Conservation (phyloP, 2,888 invertebrate genomes). For the Tillus elongatus region DNA sequence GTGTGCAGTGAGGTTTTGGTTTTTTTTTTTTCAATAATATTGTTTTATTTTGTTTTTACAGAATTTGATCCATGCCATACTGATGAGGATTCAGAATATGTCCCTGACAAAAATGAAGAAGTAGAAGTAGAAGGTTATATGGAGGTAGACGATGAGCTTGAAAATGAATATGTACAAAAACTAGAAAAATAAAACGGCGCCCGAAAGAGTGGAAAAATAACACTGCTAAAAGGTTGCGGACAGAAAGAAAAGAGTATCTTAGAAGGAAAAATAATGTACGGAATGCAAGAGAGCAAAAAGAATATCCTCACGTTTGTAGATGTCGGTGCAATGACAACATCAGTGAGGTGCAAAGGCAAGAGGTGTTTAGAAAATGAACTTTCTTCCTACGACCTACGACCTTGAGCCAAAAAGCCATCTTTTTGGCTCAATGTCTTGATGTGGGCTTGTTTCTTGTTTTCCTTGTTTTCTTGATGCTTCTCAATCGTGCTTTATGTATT, state of each 20-base stretch:
- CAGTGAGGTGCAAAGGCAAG: constrained; percentile 7
- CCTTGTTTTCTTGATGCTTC: too few species aligned
- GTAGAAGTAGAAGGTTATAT: too few species aligned
- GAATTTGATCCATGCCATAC: too few species aligned
- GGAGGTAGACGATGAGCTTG: neutral
- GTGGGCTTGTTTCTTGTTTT: neutral
- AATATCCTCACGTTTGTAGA: too few species aligned
- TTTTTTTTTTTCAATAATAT: too few species aligned
- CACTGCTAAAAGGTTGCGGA: constrained; percentile 3
- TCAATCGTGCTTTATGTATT: constrained; percentile 7
- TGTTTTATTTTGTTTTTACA: too few species aligned
- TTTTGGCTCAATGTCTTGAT: neutral
- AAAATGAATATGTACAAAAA: constrained; percentile 7
- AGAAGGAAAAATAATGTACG: constrained; percentile 7
- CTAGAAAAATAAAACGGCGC: constrained; percentile 8
- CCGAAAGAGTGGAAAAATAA: constrained; percentile 9
- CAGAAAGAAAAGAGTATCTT: constrained; percentile 6
- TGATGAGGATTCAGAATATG: too few species aligned
- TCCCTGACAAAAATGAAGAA: too few species aligned
- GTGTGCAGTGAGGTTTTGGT: too few species aligned
- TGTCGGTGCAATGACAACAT: too few species aligned
- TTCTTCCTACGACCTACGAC: constrained; percentile 7
- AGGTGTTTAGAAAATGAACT: constrained; percentile 7
- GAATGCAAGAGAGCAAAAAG: too few species aligned
- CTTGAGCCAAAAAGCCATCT: neutral